Conservation (phyloP, 2,113 vertebrate genomes). For the Lampris megalopsis region DNA sequence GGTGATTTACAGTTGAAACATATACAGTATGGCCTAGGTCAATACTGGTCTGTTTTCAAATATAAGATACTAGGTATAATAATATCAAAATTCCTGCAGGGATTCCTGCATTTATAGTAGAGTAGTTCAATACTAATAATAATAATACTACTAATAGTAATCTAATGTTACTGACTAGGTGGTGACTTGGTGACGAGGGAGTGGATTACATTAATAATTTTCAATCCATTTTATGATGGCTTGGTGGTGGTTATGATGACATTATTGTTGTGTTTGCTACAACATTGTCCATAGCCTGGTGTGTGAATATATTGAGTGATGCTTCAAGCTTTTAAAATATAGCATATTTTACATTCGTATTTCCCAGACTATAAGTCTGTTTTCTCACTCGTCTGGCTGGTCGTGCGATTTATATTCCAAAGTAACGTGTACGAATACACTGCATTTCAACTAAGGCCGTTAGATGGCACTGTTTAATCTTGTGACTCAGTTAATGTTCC, state of each 20-base stretch:
- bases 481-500: too few relatives aligned
- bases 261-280: constrained; percentile 31
- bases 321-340: constrained; percentile 21
- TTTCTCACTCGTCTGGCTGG: too few relatives aligned
- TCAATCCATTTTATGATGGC: not conserved
- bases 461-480: too few relatives aligned
- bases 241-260: not conserved
- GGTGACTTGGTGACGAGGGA: too few relatives aligned
- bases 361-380: too few relatives aligned
- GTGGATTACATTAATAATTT: not conserved
- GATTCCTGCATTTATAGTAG: not conserved
- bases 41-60: constrained; percentile 46
- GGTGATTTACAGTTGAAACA: constrained; percentile 82
- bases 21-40: constrained; percentile 46
- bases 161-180: not conserved
- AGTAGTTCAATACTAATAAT: not conserved
- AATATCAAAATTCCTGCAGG: not conserved
- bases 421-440: too few relatives aligned
- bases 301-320: constrained; percentile 4
- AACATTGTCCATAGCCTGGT: constrained; percentile 7
- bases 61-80: constrained; percentile 31
- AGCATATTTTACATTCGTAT: too few relatives aligned
- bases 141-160: not conserved
- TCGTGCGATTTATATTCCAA: too few relatives aligned
- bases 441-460: too few relatives aligned